Base-by-base conservation (phyloP, 2,113 vertebrate species). In the Sinocyclocheilus maitianheensis region DNA sequence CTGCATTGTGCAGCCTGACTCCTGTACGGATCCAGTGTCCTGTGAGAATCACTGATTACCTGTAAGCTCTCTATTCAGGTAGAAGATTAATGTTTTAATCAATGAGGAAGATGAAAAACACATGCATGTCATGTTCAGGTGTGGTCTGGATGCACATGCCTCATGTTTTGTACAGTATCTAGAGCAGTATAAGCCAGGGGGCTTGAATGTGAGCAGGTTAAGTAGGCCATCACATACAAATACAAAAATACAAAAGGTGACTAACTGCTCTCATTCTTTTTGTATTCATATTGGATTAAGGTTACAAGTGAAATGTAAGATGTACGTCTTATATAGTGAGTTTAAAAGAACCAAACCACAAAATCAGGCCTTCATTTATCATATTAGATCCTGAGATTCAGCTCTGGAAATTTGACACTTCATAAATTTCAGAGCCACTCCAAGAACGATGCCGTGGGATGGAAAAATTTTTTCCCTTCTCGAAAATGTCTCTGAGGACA, bases 201-300 rank as follows among this genome's bases (percentile, higher is more conserved):
- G 72, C 30, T 55, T 53, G 24, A 81, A 60, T 81, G 85, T n/a
- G 71, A 86, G 58, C 53, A 11, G 37, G 78, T 77, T 24, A 51
- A 81, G 14, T 53, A 65, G 40, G 40, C 13, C 53, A 62, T 18
- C 13, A 34, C 46, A 55, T 48, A 77, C 30, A 81, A 40, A 43
- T 2, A 86, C 65, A 86, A 37, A 86, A 60, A 83, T 65, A 81
- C 26, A 71, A 40, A 63, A 77, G 60, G 20, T 18, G 40, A 85
- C 37, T 8, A 77, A 65, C 37, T 77, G 37, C 30, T 43, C 22
- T 48, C 14, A 2, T 63, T 18, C n/a, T 63, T 58, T 30, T 51
- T 24, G 43, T 26, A n/a, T 76, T 76, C 46, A 76, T 46, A 76
- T 7, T 24, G 22, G 43, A 24, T 53, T 48, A 48, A 48, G 46